Base-by-base conservation (phyloP, 2,888 invertebrate species). In the Hydrotaea diabolus region DNA sequence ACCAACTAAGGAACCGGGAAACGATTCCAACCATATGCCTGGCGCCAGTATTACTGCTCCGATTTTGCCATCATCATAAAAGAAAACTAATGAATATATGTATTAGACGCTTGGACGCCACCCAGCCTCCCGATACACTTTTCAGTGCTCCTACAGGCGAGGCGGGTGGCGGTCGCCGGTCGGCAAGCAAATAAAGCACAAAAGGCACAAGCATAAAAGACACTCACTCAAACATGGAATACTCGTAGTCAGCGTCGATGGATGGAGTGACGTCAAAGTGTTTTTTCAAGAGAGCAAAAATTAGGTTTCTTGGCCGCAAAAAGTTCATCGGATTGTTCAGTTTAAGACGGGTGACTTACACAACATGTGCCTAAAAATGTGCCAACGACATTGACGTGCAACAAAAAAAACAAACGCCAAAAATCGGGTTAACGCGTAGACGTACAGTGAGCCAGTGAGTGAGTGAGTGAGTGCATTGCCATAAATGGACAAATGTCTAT, bases 21-120 rank as follows among this genome's bases (percentile, higher is more conserved):
- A 79, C 21, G 36, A 79, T 71, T 82, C 79, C 79, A 82, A 49
- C 85, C 82, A 85, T 74, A 80, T 77, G 43, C 69, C 19, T 80
- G 85, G 82, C 85, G 85, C 82, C 85, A 73, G 74, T 71, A 77
- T 82, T 82, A 69, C 85, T 85, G 53, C 53, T 66, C 72, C 64
- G 78, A 71, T 82, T 82, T 73, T 59, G 73, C 85, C 66, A 82
- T 82, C 79, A 79, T 85, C 69, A 77, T 79, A 79, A 82, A 69
- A 75, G 59, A 73, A 64, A 82, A 80, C 74, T 74, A 77, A 85
- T 85, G 74, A 85, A 85, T 85, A 77, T 79, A 85, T 79, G 73
- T 46, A 82, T 79, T 80, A 82, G 85, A 85, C 82, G 79, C 79
- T 66, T 74, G 77, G 85, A 77, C 85, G 82, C 74, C 85, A 49